Evolutionary conservation across 2,113 vertebrate genomes (phyloP), one percentile per base, ranked within the genome.

Genomic region (Cheilinus undulatus): DNA sequence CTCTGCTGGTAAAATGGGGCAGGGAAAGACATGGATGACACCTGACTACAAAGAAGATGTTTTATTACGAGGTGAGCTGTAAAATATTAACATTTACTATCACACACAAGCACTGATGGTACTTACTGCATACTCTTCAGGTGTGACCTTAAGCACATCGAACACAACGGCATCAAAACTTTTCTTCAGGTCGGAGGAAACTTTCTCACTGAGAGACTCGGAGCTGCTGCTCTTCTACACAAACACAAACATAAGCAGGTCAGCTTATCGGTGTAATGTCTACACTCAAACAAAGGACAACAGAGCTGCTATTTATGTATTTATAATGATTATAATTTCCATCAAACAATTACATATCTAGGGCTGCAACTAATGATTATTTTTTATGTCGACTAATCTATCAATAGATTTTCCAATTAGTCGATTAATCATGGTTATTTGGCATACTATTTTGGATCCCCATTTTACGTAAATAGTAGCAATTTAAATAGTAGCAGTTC

Each of bases 151-250:
- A 43, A 98, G 92, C 84, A 99, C 95, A 69, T 99, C 97, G 68
- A 99, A 99, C 3, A 99, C 98, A 69, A 99, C 97, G 0, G 98
- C 98, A 86, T 99, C 98, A 84, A 99, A 99, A 87, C 98, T 98
- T 90, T 99, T 99, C 95, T 98, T 99, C 87, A 97, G 86, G 70
- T 98, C 98, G 30, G 93, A 92, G 26, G 97, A 97, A 58, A 93
- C 96, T 83, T 95, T 97, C 70, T 99, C 98, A 88, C 97, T 99
- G 90, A 99, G 91, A 57, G 98, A 99, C 80, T 99, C 98, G 0
- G 96, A 97, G 88, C 98, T 99, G 95, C 97, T 99, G 91, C 97
- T 97, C 91, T 93, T 97, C 98, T 99, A 50, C n/a, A 72, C 11
- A 70, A 11, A 83, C 24, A 73, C 12, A 71, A 2, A 67, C 15